Conservation (phyloP, 1,140 invertebrate species). For the Calycopis cecrops region DNA sequence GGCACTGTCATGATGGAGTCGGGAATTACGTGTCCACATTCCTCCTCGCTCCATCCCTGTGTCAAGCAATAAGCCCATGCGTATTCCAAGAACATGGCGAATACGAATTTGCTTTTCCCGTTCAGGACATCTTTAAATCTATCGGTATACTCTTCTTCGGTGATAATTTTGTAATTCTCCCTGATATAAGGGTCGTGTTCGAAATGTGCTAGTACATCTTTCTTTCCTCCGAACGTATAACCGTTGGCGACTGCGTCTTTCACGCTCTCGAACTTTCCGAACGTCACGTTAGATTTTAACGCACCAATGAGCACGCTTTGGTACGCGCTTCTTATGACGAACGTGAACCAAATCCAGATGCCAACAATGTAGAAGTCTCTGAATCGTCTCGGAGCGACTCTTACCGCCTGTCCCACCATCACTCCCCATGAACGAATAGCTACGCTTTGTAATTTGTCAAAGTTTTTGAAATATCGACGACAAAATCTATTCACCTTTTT, state of each 20-base stretch:
- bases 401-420: conserved; percentile 47
- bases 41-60: conserved; percentile 37
- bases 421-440: conserved; percentile 50
- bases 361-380: conserved; percentile 53
- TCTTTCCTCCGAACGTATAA: conserved; percentile 44
- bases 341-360: conserved; percentile 57
- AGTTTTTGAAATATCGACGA: conserved; percentile 37
- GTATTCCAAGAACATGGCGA: conserved; percentile 51
- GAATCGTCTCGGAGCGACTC: conserved; percentile 41
- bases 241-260: conserved; percentile 42
- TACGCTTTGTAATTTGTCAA: conserved; percentile 39
- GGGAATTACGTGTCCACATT: conserved; percentile 48
- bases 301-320: conserved; percentile 55
- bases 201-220: conserved; percentile 43
- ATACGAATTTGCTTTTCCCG: conserved; percentile 42
- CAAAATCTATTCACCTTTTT: conserved; percentile 35
- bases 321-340: conserved; percentile 50
- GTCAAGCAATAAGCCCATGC: conserved; percentile 45
- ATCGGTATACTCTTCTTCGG: conserved; percentile 41
- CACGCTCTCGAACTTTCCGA: conserved; percentile 39
- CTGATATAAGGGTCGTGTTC: conserved; percentile 47
- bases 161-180: conserved; percentile 40
- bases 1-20: conserved; percentile 56
- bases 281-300: conserved; percentile 40
- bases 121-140: conserved; percentile 40